phyloP scores from a whole-genome alignment of 2,797 vertebrate genomes.

The Sparidentex hasta region DNA sequence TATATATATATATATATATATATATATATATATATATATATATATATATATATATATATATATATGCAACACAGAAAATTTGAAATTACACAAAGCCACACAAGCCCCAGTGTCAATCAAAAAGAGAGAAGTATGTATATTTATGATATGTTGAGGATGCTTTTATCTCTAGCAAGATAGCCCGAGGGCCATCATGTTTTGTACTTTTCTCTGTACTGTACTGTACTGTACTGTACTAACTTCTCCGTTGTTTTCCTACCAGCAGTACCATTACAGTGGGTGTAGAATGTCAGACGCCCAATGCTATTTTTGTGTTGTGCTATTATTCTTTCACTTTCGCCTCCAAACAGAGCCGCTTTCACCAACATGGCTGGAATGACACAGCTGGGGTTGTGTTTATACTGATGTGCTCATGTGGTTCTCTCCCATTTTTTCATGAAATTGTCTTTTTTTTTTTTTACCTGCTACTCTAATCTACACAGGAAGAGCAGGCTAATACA shows the following conservation, averaged over 20 bases:
- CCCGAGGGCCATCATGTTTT: neutral
- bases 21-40: too few relatives aligned
- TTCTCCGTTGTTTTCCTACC: neutral
- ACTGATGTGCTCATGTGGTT: neutral
- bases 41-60: neutral
- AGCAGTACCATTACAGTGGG: slow-evolving; percentile 9
- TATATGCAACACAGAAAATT: neutral
- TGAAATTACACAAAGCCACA: slow-evolving; percentile 18
- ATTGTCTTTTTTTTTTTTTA: neutral
- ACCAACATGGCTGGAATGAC: slow-evolving; percentile 4
- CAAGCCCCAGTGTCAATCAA: neutral
- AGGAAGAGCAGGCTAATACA: neutral
- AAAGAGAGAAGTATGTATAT: neutral
- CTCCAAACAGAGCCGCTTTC: slow-evolving; percentile 17
- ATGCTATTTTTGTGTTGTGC: slow-evolving; percentile 25
- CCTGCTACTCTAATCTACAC: neutral
- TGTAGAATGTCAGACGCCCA: slow-evolving; percentile 4
- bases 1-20: too few relatives aligned
- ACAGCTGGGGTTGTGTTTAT: slow-evolving; percentile 5
- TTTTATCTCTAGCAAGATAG: neutral
- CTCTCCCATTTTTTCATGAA: neutral
- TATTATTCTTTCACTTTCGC: slow-evolving; percentile 13
- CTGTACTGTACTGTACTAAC: neutral
- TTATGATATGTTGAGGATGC: slow-evolving; percentile 3
- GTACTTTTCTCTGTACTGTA: neutral